Conservation (phyloP, 2,888 invertebrate genomes). For the Electrophaes corylata region DNA sequence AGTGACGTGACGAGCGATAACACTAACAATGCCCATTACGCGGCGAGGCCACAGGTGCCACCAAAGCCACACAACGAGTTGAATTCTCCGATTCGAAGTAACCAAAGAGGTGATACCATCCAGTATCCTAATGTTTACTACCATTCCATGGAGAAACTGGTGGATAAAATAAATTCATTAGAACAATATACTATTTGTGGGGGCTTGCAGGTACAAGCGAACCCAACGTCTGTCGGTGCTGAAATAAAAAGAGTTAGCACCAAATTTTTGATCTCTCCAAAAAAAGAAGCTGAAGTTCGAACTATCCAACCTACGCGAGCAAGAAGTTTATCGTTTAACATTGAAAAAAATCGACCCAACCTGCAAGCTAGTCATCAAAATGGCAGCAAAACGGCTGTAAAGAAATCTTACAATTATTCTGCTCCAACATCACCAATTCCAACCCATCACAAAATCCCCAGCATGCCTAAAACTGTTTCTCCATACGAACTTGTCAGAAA, state of each 20-base stretch:
- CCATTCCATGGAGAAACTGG: conserved; percentile 71
- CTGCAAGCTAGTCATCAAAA: conserved; percentile 26
- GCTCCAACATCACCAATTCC: conserved; percentile 75
- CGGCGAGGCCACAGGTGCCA: conserved; percentile 64
- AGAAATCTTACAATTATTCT: conserved; percentile 74
- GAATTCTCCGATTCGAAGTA: conserved; percentile 38
- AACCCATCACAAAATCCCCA: conserved; percentile 66
- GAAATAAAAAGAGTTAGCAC: conserved; percentile 79
- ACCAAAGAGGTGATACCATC: conserved; percentile 38
- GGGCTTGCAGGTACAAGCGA: conserved; percentile 58
- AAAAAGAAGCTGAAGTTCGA: conserved; percentile 77
- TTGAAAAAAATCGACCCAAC: conserved; percentile 41
- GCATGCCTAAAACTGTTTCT: conserved; percentile 73
- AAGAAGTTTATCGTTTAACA: conserved; percentile 70
- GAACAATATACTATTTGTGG: conserved; percentile 68
- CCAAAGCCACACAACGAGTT: conserved; percentile 59
- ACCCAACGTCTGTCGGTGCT: conserved; percentile 74
- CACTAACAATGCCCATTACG: conserved; percentile 46
- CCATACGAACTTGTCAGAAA: conserved; percentile 73
- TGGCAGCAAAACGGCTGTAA: conserved; percentile 37
- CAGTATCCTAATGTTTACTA: conserved; percentile 73
- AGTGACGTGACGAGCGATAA: conserved; percentile 41
- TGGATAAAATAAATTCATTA: conserved; percentile 60
- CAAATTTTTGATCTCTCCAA: conserved; percentile 75
- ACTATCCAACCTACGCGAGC: conserved; percentile 75